Percentiles rank a stretch among this genome's conserved stretches.
phyloP scores from a whole-genome alignment of 2,797 vertebrate genomes.

The Helostoma temminkii region DNA sequence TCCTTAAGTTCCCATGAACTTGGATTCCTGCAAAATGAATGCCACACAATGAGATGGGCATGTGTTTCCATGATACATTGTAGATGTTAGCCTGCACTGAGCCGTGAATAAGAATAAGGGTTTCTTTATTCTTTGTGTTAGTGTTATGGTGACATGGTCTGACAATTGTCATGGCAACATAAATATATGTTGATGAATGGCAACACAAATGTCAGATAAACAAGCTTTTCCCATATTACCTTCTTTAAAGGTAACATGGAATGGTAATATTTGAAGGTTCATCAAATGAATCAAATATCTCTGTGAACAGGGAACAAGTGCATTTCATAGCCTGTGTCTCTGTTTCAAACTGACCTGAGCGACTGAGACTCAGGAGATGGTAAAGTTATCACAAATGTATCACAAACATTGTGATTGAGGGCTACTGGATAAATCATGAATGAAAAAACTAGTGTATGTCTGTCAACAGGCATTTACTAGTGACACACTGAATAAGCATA shows the following conservation, averaged over 20 bases:
- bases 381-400: not conserved
- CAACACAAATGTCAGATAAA: not conserved
- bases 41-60: not conserved
- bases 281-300: not conserved
- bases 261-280: too few species aligned
- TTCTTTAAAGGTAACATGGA: too few species aligned
- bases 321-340: not conserved
- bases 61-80: not conserved
- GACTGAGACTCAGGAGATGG: not conserved
- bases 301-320: not conserved
- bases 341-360: not conserved
- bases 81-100: not conserved
- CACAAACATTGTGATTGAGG: not conserved
- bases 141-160: not conserved
- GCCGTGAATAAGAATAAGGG: not conserved
- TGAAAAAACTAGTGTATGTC: not conserved
- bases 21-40: not conserved
- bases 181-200: too few species aligned
- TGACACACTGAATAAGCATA: constrained; percentile 15
- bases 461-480: too few species aligned
- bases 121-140: not conserved
- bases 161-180: not conserved
- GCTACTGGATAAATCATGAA: not conserved
- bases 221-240: too few species aligned
- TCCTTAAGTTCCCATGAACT: not conserved